Conservation (phyloP, 1,140 invertebrate species). For the Metopolophium dirhodum region DNA sequence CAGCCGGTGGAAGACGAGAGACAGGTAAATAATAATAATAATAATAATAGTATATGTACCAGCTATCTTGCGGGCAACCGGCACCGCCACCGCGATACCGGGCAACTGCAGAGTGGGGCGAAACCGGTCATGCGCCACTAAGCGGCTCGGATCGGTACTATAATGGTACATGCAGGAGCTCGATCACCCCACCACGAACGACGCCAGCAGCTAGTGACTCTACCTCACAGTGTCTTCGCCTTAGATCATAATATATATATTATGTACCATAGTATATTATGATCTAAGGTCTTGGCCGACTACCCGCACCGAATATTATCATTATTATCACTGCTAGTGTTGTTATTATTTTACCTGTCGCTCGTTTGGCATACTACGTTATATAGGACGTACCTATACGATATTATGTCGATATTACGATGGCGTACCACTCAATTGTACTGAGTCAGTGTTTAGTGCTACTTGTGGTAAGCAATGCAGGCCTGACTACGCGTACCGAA, state of each 20-base stretch:
- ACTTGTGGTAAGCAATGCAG: neutral
- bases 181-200: neutral
- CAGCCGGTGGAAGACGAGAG: constrained; percentile 43
- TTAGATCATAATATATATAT: too few species aligned
- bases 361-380: neutral
- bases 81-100: constrained; percentile 4
- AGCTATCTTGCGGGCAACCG: constrained; percentile 25
- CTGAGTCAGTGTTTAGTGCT: too few species aligned
- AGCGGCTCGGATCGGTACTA: constrained; percentile 34
- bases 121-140: constrained; percentile 48
- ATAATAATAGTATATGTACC: neutral
- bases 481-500: neutral
- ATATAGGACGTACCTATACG: too few species aligned
- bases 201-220: neutral
- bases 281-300: too few species aligned
- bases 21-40: constrained; percentile 14
- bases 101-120: neutral
- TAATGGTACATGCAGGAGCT: neutral
- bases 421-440: too few species aligned
- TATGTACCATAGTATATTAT: too few species aligned
- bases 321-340: neutral
- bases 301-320: neutral
- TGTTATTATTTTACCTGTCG: neutral
- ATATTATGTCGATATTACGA: neutral
- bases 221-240: too few species aligned